Evolutionary conservation across 2,888 invertebrate species (phyloP).

Genomic region (Aromia moschata): DNA sequence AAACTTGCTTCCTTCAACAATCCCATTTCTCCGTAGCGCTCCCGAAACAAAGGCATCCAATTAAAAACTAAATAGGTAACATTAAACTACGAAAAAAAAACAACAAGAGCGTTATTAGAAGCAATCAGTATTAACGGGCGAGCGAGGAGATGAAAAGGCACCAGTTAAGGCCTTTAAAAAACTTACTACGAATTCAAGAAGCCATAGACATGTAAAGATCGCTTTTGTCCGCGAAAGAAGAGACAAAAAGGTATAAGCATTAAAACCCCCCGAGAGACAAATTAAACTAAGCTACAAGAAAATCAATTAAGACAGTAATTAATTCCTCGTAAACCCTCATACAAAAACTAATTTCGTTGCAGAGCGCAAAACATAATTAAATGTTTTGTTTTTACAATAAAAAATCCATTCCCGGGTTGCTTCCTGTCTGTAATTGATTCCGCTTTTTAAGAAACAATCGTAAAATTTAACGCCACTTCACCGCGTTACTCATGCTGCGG

Average conservation of each 20-base stretch:
- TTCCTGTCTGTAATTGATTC: constrained; percentile 55
- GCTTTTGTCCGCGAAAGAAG: constrained; percentile 45
- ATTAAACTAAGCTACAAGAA: constrained; percentile 58
- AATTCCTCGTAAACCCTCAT: constrained; percentile 58
- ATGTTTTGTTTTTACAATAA: constrained; percentile 58
- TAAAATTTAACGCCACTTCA: constrained; percentile 52
- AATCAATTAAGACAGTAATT: constrained; percentile 60
- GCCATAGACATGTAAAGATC: constrained; percentile 43
- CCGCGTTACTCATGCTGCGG: constrained; percentile 31
- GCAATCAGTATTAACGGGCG: constrained; percentile 19
- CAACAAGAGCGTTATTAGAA: too few species aligned
- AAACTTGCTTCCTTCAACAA: neutral
- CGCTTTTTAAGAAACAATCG: constrained; percentile 49
- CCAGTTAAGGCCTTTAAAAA: constrained; percentile 18
- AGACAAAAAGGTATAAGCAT: constrained; percentile 48
- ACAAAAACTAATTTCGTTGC: constrained; percentile 60
- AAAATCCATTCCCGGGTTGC: constrained; percentile 54
- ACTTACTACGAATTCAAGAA: constrained; percentile 42
- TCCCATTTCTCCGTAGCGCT: neutral
- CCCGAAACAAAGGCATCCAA: constrained; percentile 18
- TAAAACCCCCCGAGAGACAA: constrained; percentile 53
- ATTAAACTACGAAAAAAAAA: constrained; percentile 26
- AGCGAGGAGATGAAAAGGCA: constrained; percentile 7
- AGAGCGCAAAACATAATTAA: constrained; percentile 60
- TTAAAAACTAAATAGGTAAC: constrained; percentile 26